These are phyloP conservation scores for Apoderus coryli DNA, from an alignment of 2,888 invertebrate species.

Conservation along the genomic window DNA sequence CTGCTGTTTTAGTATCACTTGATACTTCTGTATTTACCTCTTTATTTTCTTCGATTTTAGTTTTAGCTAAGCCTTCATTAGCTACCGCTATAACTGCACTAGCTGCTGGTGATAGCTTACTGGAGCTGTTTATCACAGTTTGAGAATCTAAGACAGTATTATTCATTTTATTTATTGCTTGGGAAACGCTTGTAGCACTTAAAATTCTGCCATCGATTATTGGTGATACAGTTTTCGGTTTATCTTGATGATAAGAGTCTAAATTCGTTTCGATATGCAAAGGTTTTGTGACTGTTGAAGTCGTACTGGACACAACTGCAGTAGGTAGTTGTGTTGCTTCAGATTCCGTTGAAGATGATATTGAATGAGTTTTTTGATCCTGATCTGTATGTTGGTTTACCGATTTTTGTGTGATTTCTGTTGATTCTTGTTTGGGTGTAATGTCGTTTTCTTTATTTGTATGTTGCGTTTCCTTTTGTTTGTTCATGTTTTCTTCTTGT, in stretches of 20 bases:
- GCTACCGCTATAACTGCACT: constrained; percentile 20
- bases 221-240: constrained; percentile 21
- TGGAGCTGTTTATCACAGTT: constrained; percentile 27
- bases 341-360: constrained; percentile 3
- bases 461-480: constrained; percentile 5
- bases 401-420: background rate
- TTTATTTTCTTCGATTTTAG: constrained; percentile 3
- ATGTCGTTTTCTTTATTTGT: constrained; percentile 3
- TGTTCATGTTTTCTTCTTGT: constrained; percentile 5
- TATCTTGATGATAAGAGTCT: constrained; percentile 19
- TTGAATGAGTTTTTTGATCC: too few species aligned
- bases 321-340: constrained; percentile 20
- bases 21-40: background rate
- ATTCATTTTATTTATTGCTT: constrained; percentile 33
- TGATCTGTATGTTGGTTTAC: background rate
- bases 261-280: constrained; percentile 29
- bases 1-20: constrained; percentile 4
- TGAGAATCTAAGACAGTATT: constrained; percentile 30
- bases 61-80: constrained; percentile 10
- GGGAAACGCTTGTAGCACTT: constrained; percentile 31
- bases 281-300: constrained; percentile 30
- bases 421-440: constrained; percentile 1
- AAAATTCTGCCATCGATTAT: constrained; percentile 28
- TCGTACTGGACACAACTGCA: constrained; percentile 30
- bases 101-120: constrained; percentile 21